Evolutionary conservation across 2,113 vertebrate genomes (phyloP), one percentile per base, ranked within the genome.

Genomic region (Maccullochella peelii): DNA sequence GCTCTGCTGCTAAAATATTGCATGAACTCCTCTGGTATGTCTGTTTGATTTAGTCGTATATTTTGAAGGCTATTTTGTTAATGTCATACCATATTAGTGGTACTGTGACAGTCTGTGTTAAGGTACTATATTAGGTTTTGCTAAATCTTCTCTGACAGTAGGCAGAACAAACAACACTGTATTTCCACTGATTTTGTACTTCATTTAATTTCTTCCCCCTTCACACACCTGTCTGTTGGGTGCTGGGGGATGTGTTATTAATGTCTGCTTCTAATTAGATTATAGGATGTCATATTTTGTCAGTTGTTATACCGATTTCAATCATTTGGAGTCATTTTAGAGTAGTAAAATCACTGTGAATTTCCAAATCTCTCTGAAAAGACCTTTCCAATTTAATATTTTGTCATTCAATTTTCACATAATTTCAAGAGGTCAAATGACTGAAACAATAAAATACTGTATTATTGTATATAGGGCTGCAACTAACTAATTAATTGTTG

Each of bases 1-100:
- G 68, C 30, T 73, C 72, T 62, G 47, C 59, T 62, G 52, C 30
- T 40, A 6, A 74, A 54, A 79, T 62, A 3, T 4, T 44, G 66
- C 44, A 62, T 25, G 77, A 77, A 82, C 30, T 66, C 55, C 7
- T 57, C n/a, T 55, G 4, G 9, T 81, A 30, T 15, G 27, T 73
- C 75, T 59, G 23, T 89, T 85, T 76, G 38, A 54, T 68, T 82
- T 44, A 42, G 23, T 25, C 1, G 38, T 72, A 20, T 68, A 36
- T 79, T 79, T 78, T 74, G 25, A 71, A 70, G n/a, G 72, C 57
- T 57, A 33, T 79, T 89, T 84, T 70, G 44, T 84, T 50, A 15
- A 57, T 36, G 69, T 59, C 54, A 79, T 40, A 54, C 18, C 76
- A 38, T 66, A 71, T 88, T 79, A 71, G 73, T 27, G 0, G 27